phyloP scores from a whole-genome alignment of 2,888 invertebrate genomes.

The Ceraclea dissimilis region DNA sequence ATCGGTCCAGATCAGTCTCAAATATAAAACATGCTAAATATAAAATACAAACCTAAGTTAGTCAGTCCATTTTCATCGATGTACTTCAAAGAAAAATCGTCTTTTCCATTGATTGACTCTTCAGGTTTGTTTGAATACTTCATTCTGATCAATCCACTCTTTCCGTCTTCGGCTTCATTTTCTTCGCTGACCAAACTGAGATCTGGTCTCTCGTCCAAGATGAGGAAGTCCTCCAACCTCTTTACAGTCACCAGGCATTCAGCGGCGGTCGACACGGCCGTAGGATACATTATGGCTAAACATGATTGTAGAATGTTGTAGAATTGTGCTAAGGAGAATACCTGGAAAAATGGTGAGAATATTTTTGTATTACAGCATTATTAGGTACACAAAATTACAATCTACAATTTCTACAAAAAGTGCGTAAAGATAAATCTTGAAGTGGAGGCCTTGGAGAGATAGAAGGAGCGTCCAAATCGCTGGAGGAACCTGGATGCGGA shows the following conservation, averaged over 20 bases:
- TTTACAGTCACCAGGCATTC: constrained; percentile 55
- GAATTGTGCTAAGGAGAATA: constrained; percentile 56
- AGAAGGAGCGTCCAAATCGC: too few relatives aligned
- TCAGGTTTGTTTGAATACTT: background rate
- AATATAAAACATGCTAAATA: too few relatives aligned
- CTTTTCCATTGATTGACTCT: background rate
- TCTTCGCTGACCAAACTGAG: constrained; percentile 2
- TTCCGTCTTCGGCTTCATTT: background rate
- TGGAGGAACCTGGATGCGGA: too few relatives aligned
- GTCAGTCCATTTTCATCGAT: background rate
- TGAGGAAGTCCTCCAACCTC: constrained; percentile 52
- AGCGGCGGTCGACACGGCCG: constrained; percentile 50
- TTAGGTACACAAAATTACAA: too few relatives aligned
- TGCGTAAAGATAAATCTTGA: too few relatives aligned
- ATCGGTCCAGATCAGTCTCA: too few relatives aligned
- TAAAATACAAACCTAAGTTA: background rate
- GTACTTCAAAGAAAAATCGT: background rate
- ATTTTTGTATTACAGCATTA: too few relatives aligned
- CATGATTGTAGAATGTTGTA: constrained; percentile 56
- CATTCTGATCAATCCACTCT: background rate
- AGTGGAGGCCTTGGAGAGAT: too few relatives aligned
- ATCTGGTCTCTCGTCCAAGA: constrained; percentile 33
- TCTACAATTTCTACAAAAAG: too few relatives aligned
- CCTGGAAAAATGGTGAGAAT: constrained; percentile 36
- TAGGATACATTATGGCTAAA: constrained; percentile 54